Conservation (phyloP, 2,113 vertebrate species). For the Parus major region DNA sequence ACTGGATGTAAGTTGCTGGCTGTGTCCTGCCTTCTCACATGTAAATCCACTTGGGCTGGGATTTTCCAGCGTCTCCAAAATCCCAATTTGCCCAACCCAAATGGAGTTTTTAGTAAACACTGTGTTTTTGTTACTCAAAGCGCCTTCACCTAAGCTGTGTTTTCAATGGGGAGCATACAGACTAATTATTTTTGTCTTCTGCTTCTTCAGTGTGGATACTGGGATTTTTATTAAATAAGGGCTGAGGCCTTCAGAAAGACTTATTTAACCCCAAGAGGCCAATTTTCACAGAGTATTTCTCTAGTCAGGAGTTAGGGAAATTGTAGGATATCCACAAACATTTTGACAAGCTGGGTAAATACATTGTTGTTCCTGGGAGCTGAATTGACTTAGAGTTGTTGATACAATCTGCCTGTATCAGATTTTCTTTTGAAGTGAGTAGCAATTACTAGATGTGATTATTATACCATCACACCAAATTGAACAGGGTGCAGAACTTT, state of each 20-base stretch:
- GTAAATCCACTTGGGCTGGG: neutral
- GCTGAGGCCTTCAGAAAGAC: neutral
- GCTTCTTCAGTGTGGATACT: neutral
- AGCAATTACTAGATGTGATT: neutral
- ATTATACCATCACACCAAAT: neutral
- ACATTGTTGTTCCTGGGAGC: neutral
- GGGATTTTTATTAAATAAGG: neutral
- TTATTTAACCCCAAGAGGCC: neutral
- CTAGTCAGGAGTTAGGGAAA: neutral
- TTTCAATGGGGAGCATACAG: neutral
- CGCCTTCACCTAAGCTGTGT: neutral
- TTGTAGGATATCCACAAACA: neutral
- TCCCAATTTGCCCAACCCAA: neutral
- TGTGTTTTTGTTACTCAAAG: neutral
- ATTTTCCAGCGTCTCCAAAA: neutral
- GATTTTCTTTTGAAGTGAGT: neutral
- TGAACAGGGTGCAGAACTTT: neutral
- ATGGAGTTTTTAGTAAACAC: neutral
- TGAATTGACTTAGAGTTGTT: neutral
- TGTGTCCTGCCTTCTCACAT: neutral
- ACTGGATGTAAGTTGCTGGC: conserved; percentile 81
- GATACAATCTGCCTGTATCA: neutral
- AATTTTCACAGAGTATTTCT: neutral
- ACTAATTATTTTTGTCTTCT: neutral
- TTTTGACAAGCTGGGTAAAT: neutral